Evolutionary conservation across 2,888 invertebrate species (phyloP).

Genomic region (Chaitophorus viminalis): DNA sequence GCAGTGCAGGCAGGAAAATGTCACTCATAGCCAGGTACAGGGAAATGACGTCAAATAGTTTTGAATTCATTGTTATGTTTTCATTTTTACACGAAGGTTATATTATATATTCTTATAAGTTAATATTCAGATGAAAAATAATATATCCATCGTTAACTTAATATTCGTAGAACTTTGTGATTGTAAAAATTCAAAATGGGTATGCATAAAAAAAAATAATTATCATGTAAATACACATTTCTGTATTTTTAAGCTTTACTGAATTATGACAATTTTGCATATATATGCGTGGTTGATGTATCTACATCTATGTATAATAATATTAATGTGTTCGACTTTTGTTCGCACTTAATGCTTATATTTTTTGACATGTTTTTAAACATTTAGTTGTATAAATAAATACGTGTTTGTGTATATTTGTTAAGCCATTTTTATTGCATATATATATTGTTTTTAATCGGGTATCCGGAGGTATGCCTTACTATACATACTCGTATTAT

Average conservation of each 20-base stretch:
- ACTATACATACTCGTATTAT: too few relatives aligned
- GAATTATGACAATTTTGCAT: background rate
- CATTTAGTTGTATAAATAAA: background rate
- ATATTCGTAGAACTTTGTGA: background rate
- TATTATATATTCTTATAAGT: background rate
- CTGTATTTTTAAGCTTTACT: background rate
- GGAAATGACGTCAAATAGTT: background rate
- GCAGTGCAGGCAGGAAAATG: background rate
- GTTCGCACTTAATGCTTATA: background rate
- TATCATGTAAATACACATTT: background rate
- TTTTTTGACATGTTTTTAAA: background rate
- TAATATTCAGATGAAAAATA: background rate
- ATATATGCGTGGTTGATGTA: background rate
- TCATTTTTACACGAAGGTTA: too few relatives aligned
- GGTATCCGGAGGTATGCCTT: too few relatives aligned
- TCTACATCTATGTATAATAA: background rate
- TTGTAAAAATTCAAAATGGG: background rate
- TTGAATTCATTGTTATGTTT: background rate
- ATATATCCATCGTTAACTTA: background rate
- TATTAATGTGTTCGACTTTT: background rate
- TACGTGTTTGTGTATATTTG: background rate
- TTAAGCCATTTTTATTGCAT: background rate
- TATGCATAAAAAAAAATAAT: background rate
- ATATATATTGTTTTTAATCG: too few relatives aligned
- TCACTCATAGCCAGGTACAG: background rate